Conservation (phyloP, 1,140 invertebrate species). For the Pteromalus puparum region DNA sequence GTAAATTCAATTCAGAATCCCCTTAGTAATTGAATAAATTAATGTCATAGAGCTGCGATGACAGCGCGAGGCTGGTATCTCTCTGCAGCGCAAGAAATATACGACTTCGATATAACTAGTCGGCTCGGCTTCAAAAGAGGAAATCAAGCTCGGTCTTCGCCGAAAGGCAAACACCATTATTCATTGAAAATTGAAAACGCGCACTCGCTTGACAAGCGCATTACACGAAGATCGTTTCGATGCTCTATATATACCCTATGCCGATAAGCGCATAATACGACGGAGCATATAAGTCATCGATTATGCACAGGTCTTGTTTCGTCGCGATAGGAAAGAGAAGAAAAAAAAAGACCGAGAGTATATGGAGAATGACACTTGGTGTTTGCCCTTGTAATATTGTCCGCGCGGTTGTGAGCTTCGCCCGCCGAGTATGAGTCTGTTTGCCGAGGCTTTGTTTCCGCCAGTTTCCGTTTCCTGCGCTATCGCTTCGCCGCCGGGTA, state of each 20-base stretch:
- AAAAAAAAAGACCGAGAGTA: conserved; percentile 38
- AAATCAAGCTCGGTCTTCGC: conserved; percentile 16
- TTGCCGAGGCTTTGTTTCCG: conserved; percentile 73
- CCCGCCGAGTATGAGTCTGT: conserved; percentile 59
- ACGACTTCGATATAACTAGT: background rate
- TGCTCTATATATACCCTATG: no score
- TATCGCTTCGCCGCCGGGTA: conserved; percentile 54
- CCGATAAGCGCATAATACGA: no score
- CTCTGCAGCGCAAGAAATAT: background rate
- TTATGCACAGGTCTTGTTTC: conserved; percentile 38
- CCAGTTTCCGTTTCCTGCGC: conserved; percentile 74
- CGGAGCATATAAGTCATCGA: background rate
- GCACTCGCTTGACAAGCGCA: no score
- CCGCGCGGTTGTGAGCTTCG: conserved; percentile 30
- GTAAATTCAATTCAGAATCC: background rate
- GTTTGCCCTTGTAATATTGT: conserved; percentile 69
- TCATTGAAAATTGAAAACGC: conserved; percentile 24
- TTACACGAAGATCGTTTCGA: background rate
- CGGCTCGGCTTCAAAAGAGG: conserved; percentile 11
- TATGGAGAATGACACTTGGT: conserved; percentile 57
- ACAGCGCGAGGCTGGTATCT: background rate
- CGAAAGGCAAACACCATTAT: conserved; percentile 18
- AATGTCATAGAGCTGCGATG: background rate
- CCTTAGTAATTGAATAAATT: conserved; percentile 35
- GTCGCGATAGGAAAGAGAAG: background rate